These are phyloP conservation scores for Pantherophis alleghaniensis DNA, from an alignment of 2,797 vertebrate genomes.

Conservation along the genomic window DNA sequence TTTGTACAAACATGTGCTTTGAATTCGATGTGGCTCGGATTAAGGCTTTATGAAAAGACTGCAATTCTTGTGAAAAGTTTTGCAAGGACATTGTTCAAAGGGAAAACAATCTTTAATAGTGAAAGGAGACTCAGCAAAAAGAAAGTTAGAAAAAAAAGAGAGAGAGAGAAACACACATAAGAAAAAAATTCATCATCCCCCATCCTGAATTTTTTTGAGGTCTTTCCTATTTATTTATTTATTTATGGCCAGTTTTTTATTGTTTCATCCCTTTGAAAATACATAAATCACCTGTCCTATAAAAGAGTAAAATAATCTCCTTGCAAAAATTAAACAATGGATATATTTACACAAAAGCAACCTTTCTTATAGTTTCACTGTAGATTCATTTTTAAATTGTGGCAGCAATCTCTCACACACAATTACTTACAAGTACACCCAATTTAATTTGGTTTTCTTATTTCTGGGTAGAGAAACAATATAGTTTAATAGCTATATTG, in stretches of 20 bases:
- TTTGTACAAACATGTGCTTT: not conserved
- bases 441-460: not conserved
- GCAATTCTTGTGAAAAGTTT: not conserved
- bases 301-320: not conserved
- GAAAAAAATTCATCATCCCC: not conserved
- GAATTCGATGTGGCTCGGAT: not conserved
- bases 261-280: not conserved
- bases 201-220: not conserved
- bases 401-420: not conserved
- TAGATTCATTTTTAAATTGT: not conserved
- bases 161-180: not conserved
- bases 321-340: slow-evolving; percentile 4
- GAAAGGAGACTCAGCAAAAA: not conserved
- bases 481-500: not conserved
- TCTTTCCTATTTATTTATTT: not conserved
- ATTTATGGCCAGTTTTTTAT: not conserved
- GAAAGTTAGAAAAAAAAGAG: too few relatives aligned
- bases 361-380: not conserved
- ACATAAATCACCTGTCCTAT: not conserved
- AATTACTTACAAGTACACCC: not conserved
- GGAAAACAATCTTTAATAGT: not conserved
- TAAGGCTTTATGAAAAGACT: not conserved
- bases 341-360: not conserved
- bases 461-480: not conserved
- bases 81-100: not conserved